Conservation (phyloP, 2,888 invertebrate species). For the Cheilosia impressa region DNA sequence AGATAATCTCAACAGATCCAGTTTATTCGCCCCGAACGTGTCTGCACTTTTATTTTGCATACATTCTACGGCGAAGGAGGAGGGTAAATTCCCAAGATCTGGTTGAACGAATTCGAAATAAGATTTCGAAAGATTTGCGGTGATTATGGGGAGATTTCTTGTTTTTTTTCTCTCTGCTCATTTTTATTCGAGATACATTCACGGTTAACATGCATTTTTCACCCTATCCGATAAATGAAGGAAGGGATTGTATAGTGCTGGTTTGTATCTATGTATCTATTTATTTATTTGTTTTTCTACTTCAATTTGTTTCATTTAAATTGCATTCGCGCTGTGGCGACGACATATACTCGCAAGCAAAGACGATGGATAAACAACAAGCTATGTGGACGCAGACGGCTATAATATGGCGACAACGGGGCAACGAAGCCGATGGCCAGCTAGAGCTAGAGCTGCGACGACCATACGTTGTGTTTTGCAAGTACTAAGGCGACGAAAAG, state of each 20-base stretch:
- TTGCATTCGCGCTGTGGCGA: conserved; percentile 64
- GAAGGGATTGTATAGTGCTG: conserved; percentile 38
- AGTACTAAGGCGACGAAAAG: conserved; percentile 75
- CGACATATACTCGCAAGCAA: conserved; percentile 27
- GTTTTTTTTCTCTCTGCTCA: not conserved
- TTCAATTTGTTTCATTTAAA: conserved; percentile 75
- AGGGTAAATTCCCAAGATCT: conserved; percentile 41
- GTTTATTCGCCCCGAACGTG: conserved; percentile 57
- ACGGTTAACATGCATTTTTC: conserved; percentile 64
- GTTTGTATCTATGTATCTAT: conserved; percentile 40
- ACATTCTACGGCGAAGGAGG: conserved; percentile 11
- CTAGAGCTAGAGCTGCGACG: conserved; percentile 4
- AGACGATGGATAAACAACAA: conserved; percentile 39
- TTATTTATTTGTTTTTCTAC: conserved; percentile 41
- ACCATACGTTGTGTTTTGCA: conserved; percentile 52
- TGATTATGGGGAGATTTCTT: conserved; percentile 55
- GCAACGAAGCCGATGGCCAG: conserved; percentile 28
- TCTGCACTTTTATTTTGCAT: conserved; percentile 55
- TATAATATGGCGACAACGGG: conserved; percentile 37
- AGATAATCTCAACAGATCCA: conserved; percentile 70
- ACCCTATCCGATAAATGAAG: conserved; percentile 52
- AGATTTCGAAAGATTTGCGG: conserved; percentile 71
- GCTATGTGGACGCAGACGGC: conserved; percentile 19
- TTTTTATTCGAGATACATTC: conserved; percentile 46
- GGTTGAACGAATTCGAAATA: conserved; percentile 67